Percentiles rank a stretch among this genome's conserved stretches.
Conservation (phyloP, 2,888 invertebrate species). For the Drosophila dives region DNA sequence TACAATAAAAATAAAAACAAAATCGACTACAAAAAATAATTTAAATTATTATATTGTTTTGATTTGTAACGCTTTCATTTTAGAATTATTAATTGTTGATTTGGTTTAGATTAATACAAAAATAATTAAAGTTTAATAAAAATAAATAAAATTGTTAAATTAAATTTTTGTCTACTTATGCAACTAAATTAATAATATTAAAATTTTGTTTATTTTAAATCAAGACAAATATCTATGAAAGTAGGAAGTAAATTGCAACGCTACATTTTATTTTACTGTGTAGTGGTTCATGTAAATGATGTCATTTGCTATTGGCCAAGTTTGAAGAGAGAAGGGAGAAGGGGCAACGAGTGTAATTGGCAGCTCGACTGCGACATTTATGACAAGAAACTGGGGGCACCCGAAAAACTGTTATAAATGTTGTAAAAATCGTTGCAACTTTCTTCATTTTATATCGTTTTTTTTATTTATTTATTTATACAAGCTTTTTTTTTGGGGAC, state of each 20-base stretch:
- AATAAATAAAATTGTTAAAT: not conserved
- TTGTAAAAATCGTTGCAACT: constrained; percentile 62
- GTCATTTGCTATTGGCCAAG: constrained; percentile 51
- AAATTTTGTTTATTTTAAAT: too few species aligned
- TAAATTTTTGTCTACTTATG: not conserved
- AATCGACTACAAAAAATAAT: not conserved
- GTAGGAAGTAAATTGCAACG: not conserved
- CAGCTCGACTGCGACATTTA: constrained; percentile 61
- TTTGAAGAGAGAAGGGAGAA: constrained; percentile 28
- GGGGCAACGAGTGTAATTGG: constrained; percentile 39
- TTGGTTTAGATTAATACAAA: not conserved
- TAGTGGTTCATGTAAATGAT: constrained; percentile 51
- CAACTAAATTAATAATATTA: not conserved
- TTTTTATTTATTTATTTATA: constrained; percentile 8
- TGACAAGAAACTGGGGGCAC: constrained; percentile 15
- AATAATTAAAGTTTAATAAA: not conserved
- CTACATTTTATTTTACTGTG: constrained; percentile 3
- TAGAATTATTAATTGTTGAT: not conserved
- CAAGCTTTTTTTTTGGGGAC: constrained; percentile 11
- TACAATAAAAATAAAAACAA: not conserved
- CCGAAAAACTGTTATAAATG: constrained; percentile 55
- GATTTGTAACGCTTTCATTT: not conserved
- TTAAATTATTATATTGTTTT: not conserved
- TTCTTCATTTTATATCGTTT: constrained; percentile 21
- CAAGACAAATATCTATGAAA: not conserved